A percentile compares a stretch with the other conserved stretches of the same genome.
phyloP scores from a whole-genome alignment of 2,888 invertebrate species.

The Myopa tessellatipennis region DNA sequence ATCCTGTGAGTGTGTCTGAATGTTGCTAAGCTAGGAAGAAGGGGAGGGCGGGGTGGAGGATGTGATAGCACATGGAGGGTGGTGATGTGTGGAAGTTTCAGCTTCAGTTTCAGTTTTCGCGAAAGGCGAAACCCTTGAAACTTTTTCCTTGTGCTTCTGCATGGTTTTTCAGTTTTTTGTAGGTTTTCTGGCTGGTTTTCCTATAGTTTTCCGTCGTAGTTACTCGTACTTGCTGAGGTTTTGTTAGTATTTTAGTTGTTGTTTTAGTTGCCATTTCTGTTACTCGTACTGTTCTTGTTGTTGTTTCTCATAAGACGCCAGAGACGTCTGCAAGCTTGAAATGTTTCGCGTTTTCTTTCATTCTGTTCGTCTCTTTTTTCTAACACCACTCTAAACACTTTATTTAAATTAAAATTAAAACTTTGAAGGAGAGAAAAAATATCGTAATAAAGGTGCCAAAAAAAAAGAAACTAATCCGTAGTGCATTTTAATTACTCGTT shows the following conservation, averaged over 20 bases:
- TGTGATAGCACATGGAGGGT: background rate
- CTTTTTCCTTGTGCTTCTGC: constrained; percentile 25
- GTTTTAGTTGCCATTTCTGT: constrained; percentile 45
- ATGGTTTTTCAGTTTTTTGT: background rate
- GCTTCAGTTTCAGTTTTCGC: background rate
- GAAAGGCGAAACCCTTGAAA: constrained; percentile 27
- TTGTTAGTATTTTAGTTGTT: constrained; percentile 1
- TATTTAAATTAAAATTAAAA: constrained; percentile 29
- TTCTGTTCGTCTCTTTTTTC: constrained; percentile 28
- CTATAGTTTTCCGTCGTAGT: background rate
- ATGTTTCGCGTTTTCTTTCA: background rate
- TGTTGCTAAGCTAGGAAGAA: background rate
- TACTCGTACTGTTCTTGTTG: background rate
- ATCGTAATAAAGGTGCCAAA: background rate
- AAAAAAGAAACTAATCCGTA: background rate
- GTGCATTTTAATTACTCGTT: background rate
- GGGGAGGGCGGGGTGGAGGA: background rate
- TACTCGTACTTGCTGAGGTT: background rate
- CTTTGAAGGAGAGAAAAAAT: background rate
- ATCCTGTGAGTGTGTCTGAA: background rate
- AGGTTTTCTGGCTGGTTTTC: background rate
- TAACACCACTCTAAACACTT: constrained; percentile 21
- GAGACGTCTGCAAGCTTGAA: background rate
- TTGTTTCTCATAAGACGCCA: background rate
- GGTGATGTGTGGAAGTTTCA: background rate